A percentile compares a stretch with the other conserved stretches of the same genome.
phyloP scores from a whole-genome alignment of 53 echinoderm and acorn worm species.

The Echinarachnius parma region DNA sequence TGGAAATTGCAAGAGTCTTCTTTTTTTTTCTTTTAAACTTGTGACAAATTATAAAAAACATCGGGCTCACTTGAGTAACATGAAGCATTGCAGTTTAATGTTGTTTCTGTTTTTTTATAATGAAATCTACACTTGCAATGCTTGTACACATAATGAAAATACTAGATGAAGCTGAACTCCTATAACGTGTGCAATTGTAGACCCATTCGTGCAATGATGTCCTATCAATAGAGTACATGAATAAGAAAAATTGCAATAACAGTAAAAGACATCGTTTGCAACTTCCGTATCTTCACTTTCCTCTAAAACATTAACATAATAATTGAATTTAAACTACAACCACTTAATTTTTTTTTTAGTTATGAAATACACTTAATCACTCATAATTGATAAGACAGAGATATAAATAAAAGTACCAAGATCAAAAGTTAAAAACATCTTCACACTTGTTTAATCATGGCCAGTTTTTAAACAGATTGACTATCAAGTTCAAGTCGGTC shows the following conservation, averaged over 20 bases:
- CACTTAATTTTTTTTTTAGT: conserved; percentile 39
- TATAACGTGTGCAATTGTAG: conserved; percentile 40
- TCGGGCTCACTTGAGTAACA: conserved; percentile 38
- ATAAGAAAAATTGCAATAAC: conserved; percentile 42
- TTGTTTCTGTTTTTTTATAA: no score
- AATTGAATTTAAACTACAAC: conserved; percentile 43
- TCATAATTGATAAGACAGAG: conserved; percentile 48
- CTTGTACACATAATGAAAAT: conserved; percentile 45
- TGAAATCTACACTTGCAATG: conserved; percentile 37
- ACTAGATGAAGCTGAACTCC: conserved; percentile 40
- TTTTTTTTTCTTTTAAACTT: conserved; percentile 34
- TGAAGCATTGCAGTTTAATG: conserved; percentile 39
- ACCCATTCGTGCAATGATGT: conserved; percentile 38
- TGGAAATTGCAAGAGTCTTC: conserved; percentile 30
- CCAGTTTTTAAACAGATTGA: conserved; percentile 37
- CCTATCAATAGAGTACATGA: conserved; percentile 45
- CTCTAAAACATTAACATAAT: conserved; percentile 52
- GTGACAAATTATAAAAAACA: conserved; percentile 54
- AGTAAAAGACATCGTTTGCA: conserved; percentile 41
- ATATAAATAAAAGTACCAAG: conserved; percentile 50
- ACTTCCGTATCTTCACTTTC: conserved; percentile 26
- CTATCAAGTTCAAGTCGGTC: conserved; percentile 33
- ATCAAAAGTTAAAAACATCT: conserved; percentile 48
- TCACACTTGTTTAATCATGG: conserved; percentile 42
- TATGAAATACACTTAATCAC: conserved; percentile 50